Base-by-base conservation (phyloP, 2,888 invertebrate species). In the Apamea sordens region DNA sequence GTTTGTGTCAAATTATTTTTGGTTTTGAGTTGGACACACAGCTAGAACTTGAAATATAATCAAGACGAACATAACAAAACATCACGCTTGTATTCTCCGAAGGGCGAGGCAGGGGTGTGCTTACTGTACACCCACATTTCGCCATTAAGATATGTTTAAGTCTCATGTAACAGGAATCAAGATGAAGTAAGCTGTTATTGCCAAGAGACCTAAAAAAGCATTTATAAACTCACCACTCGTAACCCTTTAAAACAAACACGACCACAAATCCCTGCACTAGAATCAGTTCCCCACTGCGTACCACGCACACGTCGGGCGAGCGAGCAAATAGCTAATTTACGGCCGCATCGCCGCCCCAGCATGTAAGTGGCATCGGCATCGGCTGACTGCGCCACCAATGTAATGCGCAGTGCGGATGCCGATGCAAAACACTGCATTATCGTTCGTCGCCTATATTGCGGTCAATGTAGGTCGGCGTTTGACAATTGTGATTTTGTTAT, bases 351-450 rank as follows among this genome's bases (percentile, higher is more conserved):
- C 83, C 79, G 71, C 73, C 76, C 73, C 72, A 74, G 71, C 77
- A 84, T 86, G 83, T 84, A 87, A 88, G 88, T 84, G 89, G 82
- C 68, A 76, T 76, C 72, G 76, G 82, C 70, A 76, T 65, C 75
- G 77, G 79, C 80, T 74, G 77, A 85, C 82, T 85, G 86, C 87
- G 78, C 86, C 87, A 77, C 87, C 92, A 73, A 88, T 91, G 91
- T 89, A 89, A 91, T 89, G 91, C 92, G 91, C 92, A 91, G 77
- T 91, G 93, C 92, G 91, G 92, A 88, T 89, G n/a, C 86, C 86
- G 85, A 89, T 91, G 90, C 89, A 89, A 90, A 91, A 90, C 89
- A 90, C 90, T 89, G 91, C 90, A 90, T 89, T 90, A 89, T 84
- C 82, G 89, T 82, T 81, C 79, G 77, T 77, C 77, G 87, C 74